Base-by-base conservation (phyloP, 1,140 invertebrate genomes). In the Nephila pilipes region DNA sequence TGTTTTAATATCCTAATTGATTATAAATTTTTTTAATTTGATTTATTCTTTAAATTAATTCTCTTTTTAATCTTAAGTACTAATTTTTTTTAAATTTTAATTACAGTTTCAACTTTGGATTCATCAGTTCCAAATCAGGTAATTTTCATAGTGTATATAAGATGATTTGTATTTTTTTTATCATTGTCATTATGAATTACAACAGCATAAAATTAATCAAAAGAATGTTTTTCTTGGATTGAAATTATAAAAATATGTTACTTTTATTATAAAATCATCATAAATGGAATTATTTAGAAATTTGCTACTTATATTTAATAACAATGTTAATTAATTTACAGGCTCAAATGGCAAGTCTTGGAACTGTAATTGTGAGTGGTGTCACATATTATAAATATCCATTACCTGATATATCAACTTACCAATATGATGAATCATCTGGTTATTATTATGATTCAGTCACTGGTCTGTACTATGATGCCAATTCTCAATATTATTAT, bases 361-460 rank as follows among this genome's bases (percentile, higher is more conserved):
- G 93, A n/a, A 94, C 92, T 36, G 94, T 94, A 20, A 65, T 87
- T 10, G 89, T 94, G 1, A 93, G 94, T 93, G 94, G 94, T 75
- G 90, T 94, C 14, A 85, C 87, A 36, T 94, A 95, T 80, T 63
- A 85, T 18, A 95, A 94, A 93, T 94, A 95, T 79, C 87, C 92
- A 94, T 95, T 97, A 69, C 99, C 99, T 32, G 98, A 99, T 97
- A 97, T 98, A 2, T 97, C 97, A 92, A 97, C 97, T 20, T 99
- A 99, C 95, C 97, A 98, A 94, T 99, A 98, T 95, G 99, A 99
- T 95, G 98, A 99, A 95, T 97, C 97, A 0, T 99, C 98, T 22
- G 99, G 99, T 0, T 99, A 99, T 95, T 99, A 99, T 95, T 99
- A 99, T 95, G 99, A 99, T 96, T 97, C 98, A 0, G 96, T 96